Conservation (phyloP, 2,888 invertebrate genomes). For the Melanostoma scalare region DNA sequence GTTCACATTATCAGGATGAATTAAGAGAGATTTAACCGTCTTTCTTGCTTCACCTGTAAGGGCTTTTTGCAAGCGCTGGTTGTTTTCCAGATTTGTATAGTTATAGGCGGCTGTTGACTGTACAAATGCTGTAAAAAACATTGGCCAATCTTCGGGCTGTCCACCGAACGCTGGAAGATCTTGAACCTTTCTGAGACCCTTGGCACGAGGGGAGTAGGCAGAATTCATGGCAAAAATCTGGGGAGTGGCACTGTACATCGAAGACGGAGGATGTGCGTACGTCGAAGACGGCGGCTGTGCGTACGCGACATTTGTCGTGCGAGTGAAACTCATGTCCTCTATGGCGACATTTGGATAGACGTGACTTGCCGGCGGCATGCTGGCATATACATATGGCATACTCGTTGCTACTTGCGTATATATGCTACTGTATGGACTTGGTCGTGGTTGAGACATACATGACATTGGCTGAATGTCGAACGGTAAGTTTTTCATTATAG, state of each 20-base stretch:
- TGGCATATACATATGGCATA: slow-evolving; percentile 6
- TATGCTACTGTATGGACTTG: background rate
- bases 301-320: too few species aligned
- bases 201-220: background rate
- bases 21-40: slow-evolving; percentile 37
- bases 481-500: background rate
- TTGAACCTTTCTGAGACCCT: slow-evolving; percentile 19
- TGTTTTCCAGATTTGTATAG: slow-evolving; percentile 52
- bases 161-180: slow-evolving; percentile 58
- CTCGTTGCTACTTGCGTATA: background rate
- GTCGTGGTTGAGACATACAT: slow-evolving; percentile 6
- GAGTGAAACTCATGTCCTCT: background rate
- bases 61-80: slow-evolving; percentile 34
- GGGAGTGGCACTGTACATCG: too few species aligned
- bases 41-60: slow-evolving; percentile 30
- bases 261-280: too few species aligned
- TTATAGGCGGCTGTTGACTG: slow-evolving; percentile 6
- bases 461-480: slow-evolving; percentile 1
- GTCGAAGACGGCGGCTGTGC: too few species aligned
- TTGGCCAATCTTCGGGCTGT: slow-evolving; percentile 17
- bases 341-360: background rate
- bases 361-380: slow-evolving; percentile 1
- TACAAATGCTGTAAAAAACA: slow-evolving; percentile 37
- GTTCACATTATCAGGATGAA: slow-evolving; percentile 50
- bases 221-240: too few species aligned